Base-by-base conservation (phyloP, 2,797 vertebrate genomes). In the Chloroceryle inda region DNA sequence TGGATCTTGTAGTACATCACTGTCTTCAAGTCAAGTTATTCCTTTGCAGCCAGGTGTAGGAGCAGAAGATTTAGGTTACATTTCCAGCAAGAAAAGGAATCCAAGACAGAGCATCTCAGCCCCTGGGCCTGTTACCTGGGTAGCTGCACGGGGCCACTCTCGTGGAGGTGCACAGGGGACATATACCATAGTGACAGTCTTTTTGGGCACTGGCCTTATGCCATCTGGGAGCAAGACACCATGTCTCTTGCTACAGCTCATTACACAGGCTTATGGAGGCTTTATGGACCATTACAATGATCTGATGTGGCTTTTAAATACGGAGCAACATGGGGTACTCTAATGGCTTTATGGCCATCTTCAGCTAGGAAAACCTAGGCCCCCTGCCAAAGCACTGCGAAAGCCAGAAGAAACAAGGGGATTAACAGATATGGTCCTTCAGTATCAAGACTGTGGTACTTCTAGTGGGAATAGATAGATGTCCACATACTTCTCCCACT, bases 271-370 rank as follows among this genome's bases (percentile, higher is more conserved):
- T 95, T 92, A 67, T 81, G 82, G 87, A 89, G 69, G 66, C 59
- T 96, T 96, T 91, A 94, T 91, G 92, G 91, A 38, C 82, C 87
- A 27, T 92, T 93, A n/a, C 66, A 74, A 24, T 1, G 24, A 86
- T 45, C 72, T 29, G 23, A 78, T 26, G 63, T 79, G 69, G 88
- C 24, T 73, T 86, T 96, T 82, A 92, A 92, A 63, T 31, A 53
- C 35, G 79, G 59, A 91, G 72, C n/a, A 88, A 84, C 76, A 44
- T 33, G 73, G 80, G 76, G 31, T 55, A 47, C 52, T 78, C 59
- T 55, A 77, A 49, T 76, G 91, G 72, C 61, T 93, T 91, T 66
- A 79, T 55, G 62, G 73, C 45, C 42, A 37, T 1, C 10, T 59
- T 85, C 93, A 79, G 68, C 82, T 37, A 59, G 59, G 76, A 53